phyloP scores from a whole-genome alignment of 2,888 invertebrate genomes.

The Branchipolynoe longqiensis region DNA sequence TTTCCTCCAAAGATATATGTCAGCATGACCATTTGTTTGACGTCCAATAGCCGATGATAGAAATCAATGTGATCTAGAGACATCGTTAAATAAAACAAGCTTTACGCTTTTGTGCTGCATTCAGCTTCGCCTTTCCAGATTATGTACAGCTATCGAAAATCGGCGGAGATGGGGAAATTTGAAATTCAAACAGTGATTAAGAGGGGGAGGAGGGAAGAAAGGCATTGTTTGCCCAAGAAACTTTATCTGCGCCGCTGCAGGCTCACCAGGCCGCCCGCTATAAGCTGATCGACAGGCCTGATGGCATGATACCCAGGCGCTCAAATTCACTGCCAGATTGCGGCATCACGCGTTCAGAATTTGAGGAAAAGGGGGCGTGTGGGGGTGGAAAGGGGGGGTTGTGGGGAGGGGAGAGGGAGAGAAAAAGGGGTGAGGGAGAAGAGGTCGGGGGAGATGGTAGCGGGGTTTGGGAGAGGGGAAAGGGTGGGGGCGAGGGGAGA shows the following conservation, averaged over 20 bases:
- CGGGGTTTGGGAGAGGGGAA: too few relatives aligned
- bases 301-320: slow-evolving; percentile 24
- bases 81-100: too few relatives aligned
- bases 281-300: slow-evolving; percentile 39
- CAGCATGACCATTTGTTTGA: too few relatives aligned
- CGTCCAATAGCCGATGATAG: too few relatives aligned
- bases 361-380: slow-evolving; percentile 40
- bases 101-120: not conserved
- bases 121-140: slow-evolving; percentile 15
- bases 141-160: slow-evolving; percentile 55
- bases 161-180: slow-evolving; percentile 51
- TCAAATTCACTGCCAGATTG: slow-evolving; percentile 15
- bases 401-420: too few relatives aligned
- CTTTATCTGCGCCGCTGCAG: slow-evolving; percentile 49
- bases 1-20: too few relatives aligned
- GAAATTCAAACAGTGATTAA: slow-evolving; percentile 57
- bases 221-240: slow-evolving; percentile 54
- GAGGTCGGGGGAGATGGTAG: too few relatives aligned
- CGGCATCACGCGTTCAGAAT: slow-evolving; percentile 51
- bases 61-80: too few relatives aligned
- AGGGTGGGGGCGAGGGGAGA: too few relatives aligned
- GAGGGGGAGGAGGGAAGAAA: slow-evolving; percentile 19
- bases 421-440: too few relatives aligned
- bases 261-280: not conserved
- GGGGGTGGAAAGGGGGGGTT: too few relatives aligned